phyloP scores from a whole-genome alignment of 1,140 invertebrate genomes.

The Sitobion miscanthi region DNA sequence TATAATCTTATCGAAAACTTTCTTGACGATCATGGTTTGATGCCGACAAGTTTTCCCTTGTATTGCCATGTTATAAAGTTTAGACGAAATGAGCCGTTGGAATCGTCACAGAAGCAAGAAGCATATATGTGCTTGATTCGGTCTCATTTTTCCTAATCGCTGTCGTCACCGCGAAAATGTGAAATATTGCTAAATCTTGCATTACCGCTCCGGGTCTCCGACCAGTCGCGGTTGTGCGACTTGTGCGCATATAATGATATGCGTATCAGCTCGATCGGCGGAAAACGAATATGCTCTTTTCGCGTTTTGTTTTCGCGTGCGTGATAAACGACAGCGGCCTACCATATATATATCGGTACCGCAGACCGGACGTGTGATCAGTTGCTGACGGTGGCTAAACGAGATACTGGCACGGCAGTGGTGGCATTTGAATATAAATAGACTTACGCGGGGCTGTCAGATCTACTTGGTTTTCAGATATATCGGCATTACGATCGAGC shows the following conservation, averaged over 20 bases:
- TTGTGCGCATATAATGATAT: neutral
- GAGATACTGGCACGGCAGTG: neutral
- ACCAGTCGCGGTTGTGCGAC: neutral
- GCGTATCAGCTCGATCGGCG: neutral
- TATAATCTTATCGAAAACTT: too few relatives aligned
- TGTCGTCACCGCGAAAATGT: neutral
- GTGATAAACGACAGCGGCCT: neutral
- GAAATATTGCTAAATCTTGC: neutral
- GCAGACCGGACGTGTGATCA: neutral
- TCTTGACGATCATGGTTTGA: too few relatives aligned
- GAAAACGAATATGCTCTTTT: neutral
- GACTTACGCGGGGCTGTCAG: neutral
- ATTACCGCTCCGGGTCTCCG: neutral
- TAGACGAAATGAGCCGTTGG: too few relatives aligned
- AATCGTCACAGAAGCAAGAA: too few relatives aligned
- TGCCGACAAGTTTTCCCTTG: too few relatives aligned
- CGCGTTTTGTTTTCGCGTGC: neutral
- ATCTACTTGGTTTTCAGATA: neutral
- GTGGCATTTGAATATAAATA: constrained; percentile 46
- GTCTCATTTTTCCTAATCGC: too few relatives aligned
- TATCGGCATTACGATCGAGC: neutral
- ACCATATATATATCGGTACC: neutral
- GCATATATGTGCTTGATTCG: too few relatives aligned
- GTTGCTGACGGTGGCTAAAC: constrained; percentile 7
- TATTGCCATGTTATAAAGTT: too few relatives aligned